Percentiles rank a stretch among this genome's conserved stretches.
Evolutionary conservation across 2,113 vertebrate species (phyloP).

Genomic region (Hyperopisus bebe): DNA sequence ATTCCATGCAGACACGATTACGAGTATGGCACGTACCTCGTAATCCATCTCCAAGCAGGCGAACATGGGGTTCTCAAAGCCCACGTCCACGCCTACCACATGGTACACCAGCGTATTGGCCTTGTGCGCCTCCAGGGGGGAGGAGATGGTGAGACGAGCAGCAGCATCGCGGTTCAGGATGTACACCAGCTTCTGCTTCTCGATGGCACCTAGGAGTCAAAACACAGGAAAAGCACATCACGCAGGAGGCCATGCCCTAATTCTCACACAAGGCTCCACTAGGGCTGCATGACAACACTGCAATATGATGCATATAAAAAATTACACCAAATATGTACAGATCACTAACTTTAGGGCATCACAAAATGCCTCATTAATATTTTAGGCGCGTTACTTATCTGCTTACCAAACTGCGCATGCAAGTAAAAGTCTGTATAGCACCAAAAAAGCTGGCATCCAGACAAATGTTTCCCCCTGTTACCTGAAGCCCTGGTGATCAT

Average conservation of each 20-base stretch:
- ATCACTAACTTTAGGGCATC: background rate
- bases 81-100: constrained; percentile 94
- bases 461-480: background rate
- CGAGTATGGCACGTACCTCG: constrained; percentile 66
- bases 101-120: constrained; percentile 98
- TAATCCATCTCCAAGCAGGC: constrained; percentile 99
- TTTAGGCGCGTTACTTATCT: background rate
- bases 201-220: constrained; percentile 75
- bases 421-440: too few species aligned
- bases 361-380: background rate
- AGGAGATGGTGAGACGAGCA: constrained; percentile 93
- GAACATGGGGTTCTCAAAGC: constrained; percentile 99
- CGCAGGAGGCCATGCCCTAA: background rate
- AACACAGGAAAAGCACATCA: background rate
- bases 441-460: too few species aligned
- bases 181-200: constrained; percentile 97
- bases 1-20: background rate
- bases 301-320: background rate
- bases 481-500: background rate
- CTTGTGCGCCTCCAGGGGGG: constrained; percentile 93
- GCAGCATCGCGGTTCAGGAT: constrained; percentile 97
- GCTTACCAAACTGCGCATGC: background rate
- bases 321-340: background rate
- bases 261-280: background rate
- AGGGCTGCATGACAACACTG: background rate